phyloP scores from a whole-genome alignment of 2,888 invertebrate genomes.

The Timema podura region DNA sequence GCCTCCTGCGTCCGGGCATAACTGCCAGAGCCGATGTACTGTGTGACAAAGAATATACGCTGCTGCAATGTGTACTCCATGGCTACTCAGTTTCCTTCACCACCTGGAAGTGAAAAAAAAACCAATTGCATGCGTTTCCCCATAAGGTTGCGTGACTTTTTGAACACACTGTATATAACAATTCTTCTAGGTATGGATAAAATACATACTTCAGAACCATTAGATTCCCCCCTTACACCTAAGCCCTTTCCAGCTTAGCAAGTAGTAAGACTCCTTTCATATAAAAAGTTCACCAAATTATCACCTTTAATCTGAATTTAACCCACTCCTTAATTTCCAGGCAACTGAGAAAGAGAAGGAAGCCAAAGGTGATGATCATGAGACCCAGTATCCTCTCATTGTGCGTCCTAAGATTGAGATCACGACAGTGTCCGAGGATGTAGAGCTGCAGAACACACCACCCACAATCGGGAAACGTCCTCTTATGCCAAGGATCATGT shows the following conservation, averaged over 20 bases:
- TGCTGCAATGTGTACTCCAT: background rate
- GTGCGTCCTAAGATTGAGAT: constrained; percentile 15
- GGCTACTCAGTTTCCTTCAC: background rate
- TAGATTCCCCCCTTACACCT: too few species aligned
- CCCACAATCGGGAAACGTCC: constrained; percentile 21
- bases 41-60: background rate
- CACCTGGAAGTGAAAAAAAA: background rate
- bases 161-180: constrained; percentile 7
- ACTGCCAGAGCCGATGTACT: background rate
- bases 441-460: constrained; percentile 14
- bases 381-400: constrained; percentile 17
- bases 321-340: too few species aligned
- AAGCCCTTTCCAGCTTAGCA: too few species aligned
- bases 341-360: background rate
- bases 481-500: constrained; percentile 23
- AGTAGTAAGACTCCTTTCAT: too few species aligned
- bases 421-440: background rate
- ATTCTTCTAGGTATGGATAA: too few species aligned
- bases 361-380: background rate
- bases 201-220: too few species aligned
- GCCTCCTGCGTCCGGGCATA: background rate
- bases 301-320: too few species aligned
- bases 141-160: constrained; percentile 16
- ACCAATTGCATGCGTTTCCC: background rate
- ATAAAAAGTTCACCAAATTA: too few species aligned